phyloP scores from a whole-genome alignment of 2,797 vertebrate genomes.

The Nyctalus aviator region DNA sequence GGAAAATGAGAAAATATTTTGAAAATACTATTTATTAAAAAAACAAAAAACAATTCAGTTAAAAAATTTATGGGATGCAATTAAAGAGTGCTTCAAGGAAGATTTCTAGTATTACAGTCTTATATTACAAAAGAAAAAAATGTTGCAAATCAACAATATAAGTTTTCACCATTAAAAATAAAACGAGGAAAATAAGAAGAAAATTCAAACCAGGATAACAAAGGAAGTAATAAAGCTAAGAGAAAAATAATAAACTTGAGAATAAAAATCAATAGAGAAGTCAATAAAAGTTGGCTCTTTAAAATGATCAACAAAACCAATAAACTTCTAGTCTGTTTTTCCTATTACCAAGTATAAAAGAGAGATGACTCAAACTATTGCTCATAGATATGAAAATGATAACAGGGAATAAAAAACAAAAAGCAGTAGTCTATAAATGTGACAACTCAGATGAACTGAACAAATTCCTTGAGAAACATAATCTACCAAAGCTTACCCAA shows the following conservation, averaged over 20 bases:
- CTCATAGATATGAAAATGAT: not conserved
- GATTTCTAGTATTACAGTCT: not conserved
- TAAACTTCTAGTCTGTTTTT: not conserved
- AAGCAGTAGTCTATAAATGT: not conserved
- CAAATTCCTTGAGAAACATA: not conserved
- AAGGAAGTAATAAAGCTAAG: not conserved
- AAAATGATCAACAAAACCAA: not conserved
- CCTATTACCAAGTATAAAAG: not conserved
- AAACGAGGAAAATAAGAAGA: not conserved
- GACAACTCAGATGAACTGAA: not conserved
- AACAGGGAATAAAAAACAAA: not conserved
- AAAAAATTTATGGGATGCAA: not conserved
- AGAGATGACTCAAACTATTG: not conserved
- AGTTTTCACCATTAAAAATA: not conserved
- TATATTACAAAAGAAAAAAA: not conserved
- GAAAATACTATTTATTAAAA: conserved; percentile 23
- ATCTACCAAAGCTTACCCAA: not conserved
- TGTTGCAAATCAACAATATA: not conserved
- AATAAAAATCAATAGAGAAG: conserved; percentile 13
- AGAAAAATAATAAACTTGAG: not conserved
- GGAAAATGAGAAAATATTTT: not conserved
- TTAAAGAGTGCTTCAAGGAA: not conserved
- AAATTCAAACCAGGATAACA: not conserved
- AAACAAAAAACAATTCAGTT: not conserved
- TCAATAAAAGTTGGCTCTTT: not conserved